A percentile compares a stretch with the other conserved stretches of the same genome.
Conservation (phyloP, 2,888 invertebrate genomes). For the Drosophila hamatofila region DNA sequence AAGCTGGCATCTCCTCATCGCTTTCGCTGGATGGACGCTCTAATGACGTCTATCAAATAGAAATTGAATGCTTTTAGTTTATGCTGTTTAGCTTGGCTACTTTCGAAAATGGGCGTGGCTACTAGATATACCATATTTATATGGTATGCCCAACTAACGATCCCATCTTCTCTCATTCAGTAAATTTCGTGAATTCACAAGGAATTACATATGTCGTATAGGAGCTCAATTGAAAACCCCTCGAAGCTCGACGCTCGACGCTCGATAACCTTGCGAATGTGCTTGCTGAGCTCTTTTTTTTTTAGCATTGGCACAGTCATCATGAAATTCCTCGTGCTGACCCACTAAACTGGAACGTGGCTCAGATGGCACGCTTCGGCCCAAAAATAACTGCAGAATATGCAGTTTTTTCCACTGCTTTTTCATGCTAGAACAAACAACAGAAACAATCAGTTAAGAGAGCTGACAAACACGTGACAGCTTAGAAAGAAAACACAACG, state of each 20-base stretch:
- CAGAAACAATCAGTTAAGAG: slow-evolving; percentile 22
- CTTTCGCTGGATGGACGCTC: slow-evolving; percentile 55
- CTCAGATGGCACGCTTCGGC: slow-evolving; percentile 53
- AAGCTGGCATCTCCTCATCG: slow-evolving; percentile 22
- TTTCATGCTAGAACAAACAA: slow-evolving; percentile 13
- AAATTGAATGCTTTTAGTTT: slow-evolving; percentile 43
- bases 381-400: slow-evolving; percentile 30
- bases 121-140: slow-evolving; percentile 4
- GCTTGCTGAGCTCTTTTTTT: background rate
- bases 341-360: slow-evolving; percentile 49
- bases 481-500: slow-evolving; percentile 23
- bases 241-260: background rate
- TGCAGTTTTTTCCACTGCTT: slow-evolving; percentile 37
- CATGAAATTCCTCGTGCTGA: slow-evolving; percentile 41
- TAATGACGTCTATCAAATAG: slow-evolving; percentile 62
- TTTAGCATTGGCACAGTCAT: slow-evolving; percentile 29
- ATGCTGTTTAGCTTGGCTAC: slow-evolving; percentile 21
- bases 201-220: background rate
- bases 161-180: background rate
- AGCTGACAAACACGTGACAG: slow-evolving; percentile 40
- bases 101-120: slow-evolving; percentile 46
- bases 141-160: background rate
- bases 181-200: background rate
- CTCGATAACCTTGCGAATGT: slow-evolving; percentile 6
- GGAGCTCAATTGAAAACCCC: background rate